Evolutionary conservation across 2,113 vertebrate species (phyloP).

Genomic region (Danionella cerebrum): DNA sequence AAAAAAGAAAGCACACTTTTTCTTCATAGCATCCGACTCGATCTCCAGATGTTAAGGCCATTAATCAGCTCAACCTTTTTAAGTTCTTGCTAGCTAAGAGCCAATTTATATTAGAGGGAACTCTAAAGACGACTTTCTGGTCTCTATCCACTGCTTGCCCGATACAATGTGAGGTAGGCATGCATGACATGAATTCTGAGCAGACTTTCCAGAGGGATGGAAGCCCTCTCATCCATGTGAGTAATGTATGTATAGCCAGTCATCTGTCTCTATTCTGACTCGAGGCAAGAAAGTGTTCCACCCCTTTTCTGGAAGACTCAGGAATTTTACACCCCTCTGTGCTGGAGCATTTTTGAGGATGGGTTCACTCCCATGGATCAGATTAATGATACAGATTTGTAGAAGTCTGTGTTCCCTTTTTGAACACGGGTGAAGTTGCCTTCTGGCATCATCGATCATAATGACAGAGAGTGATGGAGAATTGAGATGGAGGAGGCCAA

Average conservation of each 20-base stretch:
- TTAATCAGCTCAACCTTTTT: neutral
- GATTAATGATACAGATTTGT: constrained; percentile 6
- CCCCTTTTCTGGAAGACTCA: constrained; percentile 10
- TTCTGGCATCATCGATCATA: neutral
- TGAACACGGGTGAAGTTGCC: neutral
- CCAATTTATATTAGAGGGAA: neutral
- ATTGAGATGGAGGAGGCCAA: neutral
- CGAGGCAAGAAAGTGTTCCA: constrained; percentile 11
- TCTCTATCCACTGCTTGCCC: constrained; percentile 19
- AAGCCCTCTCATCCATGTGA: constrained; percentile 28
- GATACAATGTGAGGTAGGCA: constrained; percentile 13
- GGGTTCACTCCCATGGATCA: neutral
- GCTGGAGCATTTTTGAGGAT: neutral
- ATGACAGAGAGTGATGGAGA: neutral
- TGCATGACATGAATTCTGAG: constrained; percentile 31
- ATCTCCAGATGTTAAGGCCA: neutral
- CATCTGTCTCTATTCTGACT: constrained; percentile 35
- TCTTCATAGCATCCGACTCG: neutral
- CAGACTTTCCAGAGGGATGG: constrained; percentile 33
- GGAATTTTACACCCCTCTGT: constrained; percentile 8
- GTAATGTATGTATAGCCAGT: constrained; percentile 27
- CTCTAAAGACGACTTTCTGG: neutral
- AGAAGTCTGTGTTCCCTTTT: neutral
- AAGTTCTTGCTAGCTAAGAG: neutral
- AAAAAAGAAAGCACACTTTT: neutral